These are phyloP conservation scores for Bradypodion pumilum DNA, from an alignment of 2,797 vertebrate species.

Conservation along the genomic window DNA sequence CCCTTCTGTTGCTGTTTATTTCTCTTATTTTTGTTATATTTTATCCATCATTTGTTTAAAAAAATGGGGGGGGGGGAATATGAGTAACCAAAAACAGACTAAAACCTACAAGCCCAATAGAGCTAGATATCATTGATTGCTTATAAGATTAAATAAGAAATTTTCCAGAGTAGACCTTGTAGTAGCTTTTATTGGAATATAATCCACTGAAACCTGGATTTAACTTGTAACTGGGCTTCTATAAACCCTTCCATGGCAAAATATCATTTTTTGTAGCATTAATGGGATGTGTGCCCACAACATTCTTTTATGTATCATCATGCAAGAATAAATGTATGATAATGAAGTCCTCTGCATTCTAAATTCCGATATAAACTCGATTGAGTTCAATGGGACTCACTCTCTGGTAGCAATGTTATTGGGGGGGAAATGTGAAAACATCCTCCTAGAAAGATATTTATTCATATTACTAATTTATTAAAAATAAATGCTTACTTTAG, in stretches of 20 bases:
- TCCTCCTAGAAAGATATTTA: conserved; percentile 15
- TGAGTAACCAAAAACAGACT: conserved; percentile 35
- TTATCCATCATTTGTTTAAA: too few species aligned
- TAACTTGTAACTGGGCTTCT: conserved; percentile 57
- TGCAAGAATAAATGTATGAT: conserved; percentile 36
- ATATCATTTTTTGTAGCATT: conserved; percentile 45
- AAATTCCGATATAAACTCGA: not conserved
- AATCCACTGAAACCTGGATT: conserved; percentile 63
- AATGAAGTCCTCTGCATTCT: not conserved
- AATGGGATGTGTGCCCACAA: conserved; percentile 39
- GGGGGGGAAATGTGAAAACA: conserved; percentile 41
- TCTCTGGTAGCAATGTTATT: conserved; percentile 34
- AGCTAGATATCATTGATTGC: conserved; percentile 65
- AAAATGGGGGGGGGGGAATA: conserved; percentile 25
- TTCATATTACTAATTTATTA: conserved; percentile 53
- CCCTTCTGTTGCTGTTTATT: not conserved
- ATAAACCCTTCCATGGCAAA: conserved; percentile 41
- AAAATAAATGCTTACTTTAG: conserved; percentile 42
- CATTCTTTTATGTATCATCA: conserved; percentile 41
- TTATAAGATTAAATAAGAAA: conserved; percentile 64
- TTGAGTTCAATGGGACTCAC: not conserved
- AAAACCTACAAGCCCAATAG: conserved; percentile 57
- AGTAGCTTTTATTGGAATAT: conserved; percentile 60
- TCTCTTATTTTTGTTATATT: not conserved
- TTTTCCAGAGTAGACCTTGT: conserved; percentile 55